Evolutionary conservation across 1,140 invertebrate genomes (phyloP).

Genomic region (Rhopalosiphum padi): DNA sequence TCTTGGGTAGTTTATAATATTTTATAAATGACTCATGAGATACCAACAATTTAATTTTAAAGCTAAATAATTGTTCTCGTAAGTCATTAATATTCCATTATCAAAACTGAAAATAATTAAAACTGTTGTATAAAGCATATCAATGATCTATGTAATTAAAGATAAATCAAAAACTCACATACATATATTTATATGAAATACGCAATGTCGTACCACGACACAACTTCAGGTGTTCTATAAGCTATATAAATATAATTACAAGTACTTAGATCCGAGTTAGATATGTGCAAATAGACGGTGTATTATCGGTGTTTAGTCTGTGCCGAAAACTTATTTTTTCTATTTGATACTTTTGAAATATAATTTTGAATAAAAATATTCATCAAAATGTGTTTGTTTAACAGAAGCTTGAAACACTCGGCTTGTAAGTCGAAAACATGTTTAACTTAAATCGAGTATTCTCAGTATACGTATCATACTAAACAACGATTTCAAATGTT

Average conservation of each 20-base stretch:
- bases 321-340: not conserved
- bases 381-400: not conserved
- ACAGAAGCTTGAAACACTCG: not conserved
- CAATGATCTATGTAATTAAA: not conserved
- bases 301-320: not conserved
- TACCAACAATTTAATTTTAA: not conserved
- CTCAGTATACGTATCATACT: not conserved
- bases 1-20: not conserved
- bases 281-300: not conserved
- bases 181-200: not conserved
- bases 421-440: not conserved
- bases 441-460: not conserved
- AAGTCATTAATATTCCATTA: not conserved
- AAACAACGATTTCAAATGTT: constrained; percentile 1
- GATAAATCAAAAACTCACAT: not conserved
- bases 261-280: not conserved
- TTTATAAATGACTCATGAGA: not conserved
- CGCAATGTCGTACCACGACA: not conserved
- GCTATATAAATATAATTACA: not conserved
- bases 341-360: not conserved
- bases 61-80: not conserved
- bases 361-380: not conserved
- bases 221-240: not conserved
- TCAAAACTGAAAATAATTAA: not conserved
- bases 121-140: not conserved